Evolutionary conservation across 2,797 vertebrate species (phyloP).

Genomic region (Coregonus sp.): DNA sequence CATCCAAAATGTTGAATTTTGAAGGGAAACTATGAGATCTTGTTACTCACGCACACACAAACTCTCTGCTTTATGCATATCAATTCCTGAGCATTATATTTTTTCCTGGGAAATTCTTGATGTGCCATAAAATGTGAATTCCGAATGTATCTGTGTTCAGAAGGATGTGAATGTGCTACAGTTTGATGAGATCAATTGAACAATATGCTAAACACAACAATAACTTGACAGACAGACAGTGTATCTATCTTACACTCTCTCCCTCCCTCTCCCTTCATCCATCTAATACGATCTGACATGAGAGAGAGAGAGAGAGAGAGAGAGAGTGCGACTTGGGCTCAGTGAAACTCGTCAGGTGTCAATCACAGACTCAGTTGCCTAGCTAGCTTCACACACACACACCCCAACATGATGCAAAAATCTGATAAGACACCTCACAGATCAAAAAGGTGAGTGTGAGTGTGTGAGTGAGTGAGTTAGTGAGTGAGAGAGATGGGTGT

Average conservation of each 20-base stretch:
- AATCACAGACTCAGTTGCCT: not conserved
- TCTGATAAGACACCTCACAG: slow-evolving; percentile 4
- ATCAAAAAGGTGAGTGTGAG: not conserved
- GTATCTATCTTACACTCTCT: not conserved
- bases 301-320: too few species aligned
- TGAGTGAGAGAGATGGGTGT: not conserved
- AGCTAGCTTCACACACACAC: too few species aligned
- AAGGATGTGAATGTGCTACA: not conserved
- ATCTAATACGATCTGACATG: not conserved
- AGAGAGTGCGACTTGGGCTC: not conserved
- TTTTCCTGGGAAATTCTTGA: too few species aligned
- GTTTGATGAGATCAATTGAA: not conserved
- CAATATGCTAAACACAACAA: not conserved
- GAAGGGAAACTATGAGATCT: too few species aligned
- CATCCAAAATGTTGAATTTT: too few species aligned
- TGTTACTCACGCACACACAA: too few species aligned
- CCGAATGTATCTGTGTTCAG: not conserved
- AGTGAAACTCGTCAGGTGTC: not conserved
- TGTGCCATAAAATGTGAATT: not conserved
- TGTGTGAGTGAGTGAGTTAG: not conserved
- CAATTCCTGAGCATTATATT: too few species aligned
- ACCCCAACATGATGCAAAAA: not conserved
- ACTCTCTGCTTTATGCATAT: too few species aligned
- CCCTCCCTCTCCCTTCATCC: not conserved
- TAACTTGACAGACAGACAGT: too few species aligned